These are phyloP conservation scores for Melipona beecheii DNA, from an alignment of 2,888 invertebrate species.

Conservation along the genomic window DNA sequence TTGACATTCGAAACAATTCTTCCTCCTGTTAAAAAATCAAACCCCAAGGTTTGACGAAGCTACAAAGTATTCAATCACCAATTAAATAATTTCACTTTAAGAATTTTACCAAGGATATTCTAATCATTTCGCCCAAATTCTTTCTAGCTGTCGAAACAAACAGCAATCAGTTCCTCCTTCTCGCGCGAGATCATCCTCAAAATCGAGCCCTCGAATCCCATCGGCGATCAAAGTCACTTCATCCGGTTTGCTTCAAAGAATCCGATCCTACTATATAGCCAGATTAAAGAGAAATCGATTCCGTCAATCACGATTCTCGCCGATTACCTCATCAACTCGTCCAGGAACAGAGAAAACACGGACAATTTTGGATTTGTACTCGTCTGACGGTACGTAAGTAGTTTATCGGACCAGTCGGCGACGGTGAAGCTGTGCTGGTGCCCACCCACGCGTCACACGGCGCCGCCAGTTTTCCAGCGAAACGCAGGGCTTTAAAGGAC, in stretches of 20 bases:
- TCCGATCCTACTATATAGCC: not conserved
- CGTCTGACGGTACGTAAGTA: not conserved
- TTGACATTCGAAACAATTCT: not conserved
- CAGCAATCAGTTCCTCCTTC: not conserved
- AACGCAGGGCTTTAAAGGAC: conserved; percentile 17
- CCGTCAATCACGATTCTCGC: not conserved
- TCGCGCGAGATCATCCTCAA: not conserved
- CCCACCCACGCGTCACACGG: too few relatives aligned
- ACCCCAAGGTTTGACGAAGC: too few relatives aligned
- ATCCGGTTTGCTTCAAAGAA: not conserved
- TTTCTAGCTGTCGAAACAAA: not conserved
- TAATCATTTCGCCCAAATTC: too few relatives aligned
- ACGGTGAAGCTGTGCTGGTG: not conserved
- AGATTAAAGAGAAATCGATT: not conserved
- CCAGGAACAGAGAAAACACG: not conserved
- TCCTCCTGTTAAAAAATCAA: too few relatives aligned
- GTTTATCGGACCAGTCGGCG: not conserved
- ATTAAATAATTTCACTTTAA: too few relatives aligned
- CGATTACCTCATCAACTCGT: not conserved
- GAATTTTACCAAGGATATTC: too few relatives aligned
- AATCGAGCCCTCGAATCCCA: not conserved
- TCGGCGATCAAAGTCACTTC: not conserved
- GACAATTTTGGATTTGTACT: not conserved
- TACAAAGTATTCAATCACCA: too few relatives aligned
- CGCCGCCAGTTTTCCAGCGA: not conserved